Evolutionary conservation across 2,888 invertebrate genomes (phyloP), one percentile per base, ranked within the genome.

Genomic region (Mythimna loreyi): DNA sequence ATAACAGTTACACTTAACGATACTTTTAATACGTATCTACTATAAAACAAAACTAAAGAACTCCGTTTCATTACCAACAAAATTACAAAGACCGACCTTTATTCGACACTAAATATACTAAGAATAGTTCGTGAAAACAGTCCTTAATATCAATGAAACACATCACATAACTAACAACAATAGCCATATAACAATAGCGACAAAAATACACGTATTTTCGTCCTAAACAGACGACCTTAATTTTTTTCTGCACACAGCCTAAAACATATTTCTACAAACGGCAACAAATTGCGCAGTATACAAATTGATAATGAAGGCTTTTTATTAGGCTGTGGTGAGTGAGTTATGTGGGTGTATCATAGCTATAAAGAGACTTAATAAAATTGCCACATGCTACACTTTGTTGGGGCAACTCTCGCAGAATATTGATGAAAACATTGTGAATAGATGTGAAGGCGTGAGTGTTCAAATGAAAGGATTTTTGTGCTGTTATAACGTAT

Each of bases 341-440:
- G 9, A 58, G 21, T 55, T 55, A 28, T 53, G 55, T 67, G 19
- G 47, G 47, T 61, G 53, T 64, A 45, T 53, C 58, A 61, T 45
- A 23, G 57, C 9, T 70, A 36, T 70, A 52, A 50, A 58, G 33
- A 33, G 36, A 69, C 61, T 77, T 82, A 81, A 84, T 84, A 86
- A 86, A 81, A 83, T 75, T 75, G 75, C 71, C 73, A 60, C 83
- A 82, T 72, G 78, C 69, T 75, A 77, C 77, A 77, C 77, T 82
- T 81, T 78, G 82, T 64, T 66, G 78, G 40, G 30, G 55, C 47
- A 58, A 68, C 72, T 72, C 70, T 70, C 49, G 49, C 68, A 62
- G 86, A 86, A 86, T 86, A 85, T 83, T 84, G 84, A 87, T 86
- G 82, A 80, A 75, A 76, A 28, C 57, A 28, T 79, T 64, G 63